These are phyloP conservation scores for Smutsia gigantea DNA, from an alignment of 2,797 vertebrate genomes.

Conservation along the genomic window DNA sequence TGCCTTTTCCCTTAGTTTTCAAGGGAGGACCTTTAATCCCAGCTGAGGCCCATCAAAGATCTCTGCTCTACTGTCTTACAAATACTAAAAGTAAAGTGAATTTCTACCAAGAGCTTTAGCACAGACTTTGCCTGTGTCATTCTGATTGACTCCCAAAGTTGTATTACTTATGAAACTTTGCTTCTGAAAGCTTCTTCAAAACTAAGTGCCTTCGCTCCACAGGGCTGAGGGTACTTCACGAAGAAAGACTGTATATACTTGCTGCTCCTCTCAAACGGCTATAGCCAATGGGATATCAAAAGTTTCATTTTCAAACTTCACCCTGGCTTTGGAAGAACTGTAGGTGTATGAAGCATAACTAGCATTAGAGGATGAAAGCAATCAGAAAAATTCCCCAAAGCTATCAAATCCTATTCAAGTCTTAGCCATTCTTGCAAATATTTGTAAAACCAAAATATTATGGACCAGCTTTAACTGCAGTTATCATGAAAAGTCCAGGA, in stretches of 20 bases:
- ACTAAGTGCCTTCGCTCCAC: not conserved
- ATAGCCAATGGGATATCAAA: not conserved
- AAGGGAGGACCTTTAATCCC: not conserved
- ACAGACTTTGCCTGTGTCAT: not conserved
- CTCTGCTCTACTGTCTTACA: not conserved
- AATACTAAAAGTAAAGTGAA: not conserved
- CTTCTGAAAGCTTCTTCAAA: not conserved
- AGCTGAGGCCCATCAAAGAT: not conserved
- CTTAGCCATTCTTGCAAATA: not conserved
- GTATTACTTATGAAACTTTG: not conserved
- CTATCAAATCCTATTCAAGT: not conserved
- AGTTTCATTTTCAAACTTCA: not conserved
- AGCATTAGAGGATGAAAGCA: not conserved
- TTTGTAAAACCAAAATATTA: not conserved
- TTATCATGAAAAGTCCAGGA: not conserved
- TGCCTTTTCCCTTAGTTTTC: not conserved
- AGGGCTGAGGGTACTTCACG: not conserved
- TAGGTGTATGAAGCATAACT: not conserved
- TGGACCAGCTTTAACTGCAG: not conserved
- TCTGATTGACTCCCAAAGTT: not conserved
- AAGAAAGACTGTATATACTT: not conserved
- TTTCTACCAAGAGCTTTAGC: not conserved
- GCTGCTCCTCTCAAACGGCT: not conserved
- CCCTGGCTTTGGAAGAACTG: not conserved
- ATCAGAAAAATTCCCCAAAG: not conserved